phyloP scores from a whole-genome alignment of 2,113 vertebrate species.

The Potamarius usumacintae region DNA sequence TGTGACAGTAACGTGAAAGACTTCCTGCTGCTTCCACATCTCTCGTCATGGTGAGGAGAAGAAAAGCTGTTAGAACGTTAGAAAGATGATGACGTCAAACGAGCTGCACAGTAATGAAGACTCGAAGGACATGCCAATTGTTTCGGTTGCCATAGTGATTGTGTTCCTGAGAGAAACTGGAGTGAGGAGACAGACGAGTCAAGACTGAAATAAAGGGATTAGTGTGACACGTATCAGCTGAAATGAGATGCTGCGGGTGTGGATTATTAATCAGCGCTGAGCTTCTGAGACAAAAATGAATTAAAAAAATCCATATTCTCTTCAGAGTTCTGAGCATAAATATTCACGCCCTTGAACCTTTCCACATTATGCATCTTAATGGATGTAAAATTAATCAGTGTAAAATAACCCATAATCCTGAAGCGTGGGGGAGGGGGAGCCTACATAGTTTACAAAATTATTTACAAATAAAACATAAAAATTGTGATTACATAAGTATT shows the following conservation, averaged over 20 bases:
- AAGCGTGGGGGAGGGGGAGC: too few species aligned
- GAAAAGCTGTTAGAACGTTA: background rate
- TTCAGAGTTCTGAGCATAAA: background rate
- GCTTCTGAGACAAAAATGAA: background rate
- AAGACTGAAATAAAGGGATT: slow-evolving; percentile 4
- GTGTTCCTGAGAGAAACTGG: slow-evolving; percentile 11
- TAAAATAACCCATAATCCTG: background rate
- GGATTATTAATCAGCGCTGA: background rate
- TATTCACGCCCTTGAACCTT: background rate
- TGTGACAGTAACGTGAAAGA: background rate
- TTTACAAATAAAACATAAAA: background rate
- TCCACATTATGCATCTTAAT: background rate
- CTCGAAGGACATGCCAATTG: slow-evolving; percentile 20
- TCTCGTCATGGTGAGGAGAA: background rate
- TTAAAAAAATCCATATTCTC: background rate
- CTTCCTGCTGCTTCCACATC: background rate
- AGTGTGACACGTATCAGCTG: background rate
- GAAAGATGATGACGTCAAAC: slow-evolving; percentile 14
- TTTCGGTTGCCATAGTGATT: slow-evolving; percentile 45
- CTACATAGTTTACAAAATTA: background rate
- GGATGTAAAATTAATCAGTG: background rate
- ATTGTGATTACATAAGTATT: background rate
- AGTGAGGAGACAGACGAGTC: slow-evolving; percentile 11
- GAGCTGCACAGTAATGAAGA: slow-evolving; percentile 1
- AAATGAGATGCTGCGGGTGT: background rate